A percentile compares a stretch with the other conserved stretches of the same genome.
phyloP scores from a whole-genome alignment of 2,888 invertebrate species.

The Andrena marginata region DNA sequence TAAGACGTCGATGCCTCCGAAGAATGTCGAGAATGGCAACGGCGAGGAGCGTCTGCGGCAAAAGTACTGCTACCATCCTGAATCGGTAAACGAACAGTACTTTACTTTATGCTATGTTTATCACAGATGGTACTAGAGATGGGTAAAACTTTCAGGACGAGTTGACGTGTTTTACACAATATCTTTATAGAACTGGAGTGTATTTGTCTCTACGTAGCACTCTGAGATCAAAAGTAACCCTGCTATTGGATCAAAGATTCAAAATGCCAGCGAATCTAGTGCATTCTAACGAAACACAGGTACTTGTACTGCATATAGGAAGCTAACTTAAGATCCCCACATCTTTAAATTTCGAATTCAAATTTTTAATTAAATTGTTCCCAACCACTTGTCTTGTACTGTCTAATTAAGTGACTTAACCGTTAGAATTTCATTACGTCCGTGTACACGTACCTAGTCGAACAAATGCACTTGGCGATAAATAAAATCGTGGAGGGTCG shows the following conservation, averaged over 20 bases:
- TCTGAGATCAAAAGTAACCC: conserved; percentile 72
- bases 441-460: conserved; percentile 74
- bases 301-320: conserved; percentile 33
- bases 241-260: conserved; percentile 79
- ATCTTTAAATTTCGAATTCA: neutral
- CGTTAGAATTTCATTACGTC: conserved; percentile 74
- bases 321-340: too few species aligned
- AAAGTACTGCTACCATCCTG: conserved; percentile 39
- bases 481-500: conserved; percentile 70
- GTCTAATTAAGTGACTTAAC: neutral
- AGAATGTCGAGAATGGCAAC: neutral
- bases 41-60: neutral
- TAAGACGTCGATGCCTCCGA: neutral
- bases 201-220: conserved; percentile 70
- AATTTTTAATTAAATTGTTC: neutral
- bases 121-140: neutral
- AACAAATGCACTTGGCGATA: conserved; percentile 76
- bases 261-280: conserved; percentile 52
- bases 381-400: neutral
- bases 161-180: conserved; percentile 75
- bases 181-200: conserved; percentile 74
- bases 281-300: conserved; percentile 72
- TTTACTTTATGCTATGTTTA: neutral
- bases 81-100: conserved; percentile 36
- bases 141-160: conserved; percentile 72